Percentiles rank a stretch among this genome's conserved stretches.
Conservation (phyloP, 2,113 vertebrate genomes). For the Prionailurus viverrinus region DNA sequence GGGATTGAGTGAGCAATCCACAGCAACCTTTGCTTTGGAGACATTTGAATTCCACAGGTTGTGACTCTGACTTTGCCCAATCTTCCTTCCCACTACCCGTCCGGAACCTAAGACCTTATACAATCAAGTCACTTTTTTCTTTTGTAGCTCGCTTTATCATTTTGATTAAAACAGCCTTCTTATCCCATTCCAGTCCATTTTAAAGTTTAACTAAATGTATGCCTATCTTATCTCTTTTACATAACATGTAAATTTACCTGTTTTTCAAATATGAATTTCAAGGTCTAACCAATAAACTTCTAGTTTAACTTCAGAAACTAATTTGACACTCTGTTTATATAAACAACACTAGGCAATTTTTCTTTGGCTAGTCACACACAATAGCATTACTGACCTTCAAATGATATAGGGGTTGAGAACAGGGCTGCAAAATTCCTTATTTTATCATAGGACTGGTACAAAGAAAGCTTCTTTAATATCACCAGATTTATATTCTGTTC, state of each 20-base stretch:
- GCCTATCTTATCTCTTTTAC: constrained; percentile 40
- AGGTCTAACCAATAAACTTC: constrained; percentile 27
- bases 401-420: not conserved
- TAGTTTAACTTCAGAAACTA: constrained; percentile 33
- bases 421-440: not conserved
- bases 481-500: not conserved
- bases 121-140: not conserved
- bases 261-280: constrained; percentile 53
- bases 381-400: constrained; percentile 26
- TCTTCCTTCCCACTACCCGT: not conserved
- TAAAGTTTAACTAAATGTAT: not conserved
- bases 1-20: not conserved
- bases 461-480: not conserved
- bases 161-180: constrained; percentile 20
- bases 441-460: constrained; percentile 41
- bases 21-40: not conserved
- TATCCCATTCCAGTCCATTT: not conserved
- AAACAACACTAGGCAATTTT: not conserved
- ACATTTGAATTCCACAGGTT: not conserved
- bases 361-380: constrained; percentile 31
- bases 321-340: constrained; percentile 18
- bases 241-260: not conserved
- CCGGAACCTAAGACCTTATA: not conserved
- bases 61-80: not conserved
- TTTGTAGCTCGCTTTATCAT: not conserved